These are phyloP conservation scores for Antitype chi DNA, from an alignment of 2,888 invertebrate species.

Conservation along the genomic window DNA sequence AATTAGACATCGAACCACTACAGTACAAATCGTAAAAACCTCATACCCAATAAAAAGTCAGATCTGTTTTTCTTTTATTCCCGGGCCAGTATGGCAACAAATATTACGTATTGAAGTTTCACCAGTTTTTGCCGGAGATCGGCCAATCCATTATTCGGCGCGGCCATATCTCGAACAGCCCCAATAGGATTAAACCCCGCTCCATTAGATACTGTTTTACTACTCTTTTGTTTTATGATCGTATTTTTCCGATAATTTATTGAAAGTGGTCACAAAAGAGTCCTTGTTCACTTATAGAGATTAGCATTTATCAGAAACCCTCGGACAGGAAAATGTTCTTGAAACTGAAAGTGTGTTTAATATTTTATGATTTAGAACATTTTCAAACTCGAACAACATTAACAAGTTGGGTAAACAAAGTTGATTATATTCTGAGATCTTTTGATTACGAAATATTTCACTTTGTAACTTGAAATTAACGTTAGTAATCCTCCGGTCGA, in stretches of 20 bases:
- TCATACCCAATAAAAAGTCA: constrained; percentile 51
- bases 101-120: constrained; percentile 74
- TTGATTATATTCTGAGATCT: constrained; percentile 52
- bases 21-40: constrained; percentile 53
- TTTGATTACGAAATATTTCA: constrained; percentile 38
- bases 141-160: constrained; percentile 83
- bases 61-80: constrained; percentile 60
- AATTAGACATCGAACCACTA: constrained; percentile 41
- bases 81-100: constrained; percentile 63
- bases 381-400: constrained; percentile 34
- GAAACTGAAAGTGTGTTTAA: constrained; percentile 41
- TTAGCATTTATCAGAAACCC: constrained; percentile 62
- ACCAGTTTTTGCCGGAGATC: constrained; percentile 78
- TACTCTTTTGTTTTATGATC: constrained; percentile 86
- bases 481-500: constrained; percentile 14
- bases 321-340: constrained; percentile 42
- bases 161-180: constrained; percentile 80
- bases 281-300: constrained; percentile 69
- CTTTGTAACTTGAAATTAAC: constrained; percentile 46
- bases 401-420: constrained; percentile 43
- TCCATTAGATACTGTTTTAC: constrained; percentile 85
- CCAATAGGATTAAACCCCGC: constrained; percentile 81
- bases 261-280: constrained; percentile 79
- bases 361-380: constrained; percentile 53
- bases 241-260: constrained; percentile 85